Percentiles rank a stretch among this genome's conserved stretches.
Evolutionary conservation across 2,888 invertebrate genomes (phyloP).

Genomic region (Iselma pallidipennis): DNA sequence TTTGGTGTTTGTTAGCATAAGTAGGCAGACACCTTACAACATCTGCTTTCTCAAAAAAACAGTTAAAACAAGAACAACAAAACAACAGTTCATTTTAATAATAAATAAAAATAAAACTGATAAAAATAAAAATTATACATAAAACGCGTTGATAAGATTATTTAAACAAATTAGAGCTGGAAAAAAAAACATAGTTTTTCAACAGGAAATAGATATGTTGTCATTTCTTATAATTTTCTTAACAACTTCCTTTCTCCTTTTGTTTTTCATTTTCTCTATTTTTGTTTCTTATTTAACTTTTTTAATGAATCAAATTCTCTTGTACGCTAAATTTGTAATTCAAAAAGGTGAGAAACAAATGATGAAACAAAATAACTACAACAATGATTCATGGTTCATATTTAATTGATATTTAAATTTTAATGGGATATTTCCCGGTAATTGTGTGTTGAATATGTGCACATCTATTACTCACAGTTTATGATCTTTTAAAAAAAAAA

Average conservation of each 20-base stretch:
- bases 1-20: background rate
- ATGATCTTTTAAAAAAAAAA: background rate
- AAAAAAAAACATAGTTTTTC: too few relatives aligned
- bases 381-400: conserved; percentile 11
- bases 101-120: background rate
- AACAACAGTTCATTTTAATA: too few relatives aligned
- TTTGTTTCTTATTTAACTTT: background rate
- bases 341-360: background rate
- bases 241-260: background rate
- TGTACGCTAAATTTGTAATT: background rate
- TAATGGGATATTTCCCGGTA: conserved; percentile 22
- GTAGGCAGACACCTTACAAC: background rate
- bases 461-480: background rate
- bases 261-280: too few relatives aligned
- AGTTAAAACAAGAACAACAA: background rate
- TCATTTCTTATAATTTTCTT: background rate
- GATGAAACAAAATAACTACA: background rate
- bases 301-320: background rate
- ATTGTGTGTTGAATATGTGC: background rate
- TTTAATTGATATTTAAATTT: conserved; percentile 8
- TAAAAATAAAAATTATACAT: too few relatives aligned
- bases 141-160: too few relatives aligned
- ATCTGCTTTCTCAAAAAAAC: background rate
- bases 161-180: too few relatives aligned
- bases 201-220: background rate